Percentiles rank a stretch among this genome's conserved stretches.
These are phyloP conservation scores for Henricia sp. DNA, from an alignment of 53 echinoderm and acorn worm species.

Conservation along the genomic window DNA sequence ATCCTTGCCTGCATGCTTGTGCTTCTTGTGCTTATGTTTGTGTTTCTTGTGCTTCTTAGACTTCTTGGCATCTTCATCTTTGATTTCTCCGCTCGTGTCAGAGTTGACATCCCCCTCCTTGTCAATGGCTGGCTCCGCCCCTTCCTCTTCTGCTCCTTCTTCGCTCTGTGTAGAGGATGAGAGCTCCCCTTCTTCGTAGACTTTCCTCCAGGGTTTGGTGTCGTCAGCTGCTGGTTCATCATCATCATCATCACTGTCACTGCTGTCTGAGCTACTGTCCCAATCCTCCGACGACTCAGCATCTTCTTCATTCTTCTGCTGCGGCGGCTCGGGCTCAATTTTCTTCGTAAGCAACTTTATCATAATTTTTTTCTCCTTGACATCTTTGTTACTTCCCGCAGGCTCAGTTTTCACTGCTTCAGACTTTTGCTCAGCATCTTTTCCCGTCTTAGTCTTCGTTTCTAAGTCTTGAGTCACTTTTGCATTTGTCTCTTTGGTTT, in stretches of 20 bases:
- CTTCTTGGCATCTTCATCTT: slow-evolving; percentile 52
- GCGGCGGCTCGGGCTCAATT: slow-evolving; percentile 24
- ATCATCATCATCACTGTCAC: neutral
- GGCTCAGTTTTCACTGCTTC: slow-evolving; percentile 10
- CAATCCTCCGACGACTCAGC: neutral
- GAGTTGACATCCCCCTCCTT: slow-evolving; percentile 34
- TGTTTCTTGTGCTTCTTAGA: slow-evolving; percentile 62
- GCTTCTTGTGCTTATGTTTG: slow-evolving; percentile 60
- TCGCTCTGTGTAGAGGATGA: neutral
- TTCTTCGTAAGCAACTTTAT: slow-evolving; percentile 45
- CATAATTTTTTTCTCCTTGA: slow-evolving; percentile 30
- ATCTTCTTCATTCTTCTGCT: neutral
- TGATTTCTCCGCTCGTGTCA: slow-evolving; percentile 32
- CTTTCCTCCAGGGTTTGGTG: slow-evolving; percentile 43
- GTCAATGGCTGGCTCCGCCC: neutral
- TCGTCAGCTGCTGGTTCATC: neutral
- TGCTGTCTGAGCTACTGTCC: slow-evolving; percentile 16
- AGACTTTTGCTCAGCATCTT: neutral
- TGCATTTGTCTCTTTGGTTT: slow-evolving; percentile 1
- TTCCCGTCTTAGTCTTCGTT: slow-evolving; percentile 4
- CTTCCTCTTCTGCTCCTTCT: neutral
- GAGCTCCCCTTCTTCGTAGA: slow-evolving; percentile 39
- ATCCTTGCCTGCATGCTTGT: slow-evolving; percentile 55
- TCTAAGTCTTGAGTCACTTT: neutral
- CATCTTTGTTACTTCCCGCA: slow-evolving; percentile 7